Conservation (phyloP, 2,113 vertebrate genomes). For the Furnarius figulus region DNA sequence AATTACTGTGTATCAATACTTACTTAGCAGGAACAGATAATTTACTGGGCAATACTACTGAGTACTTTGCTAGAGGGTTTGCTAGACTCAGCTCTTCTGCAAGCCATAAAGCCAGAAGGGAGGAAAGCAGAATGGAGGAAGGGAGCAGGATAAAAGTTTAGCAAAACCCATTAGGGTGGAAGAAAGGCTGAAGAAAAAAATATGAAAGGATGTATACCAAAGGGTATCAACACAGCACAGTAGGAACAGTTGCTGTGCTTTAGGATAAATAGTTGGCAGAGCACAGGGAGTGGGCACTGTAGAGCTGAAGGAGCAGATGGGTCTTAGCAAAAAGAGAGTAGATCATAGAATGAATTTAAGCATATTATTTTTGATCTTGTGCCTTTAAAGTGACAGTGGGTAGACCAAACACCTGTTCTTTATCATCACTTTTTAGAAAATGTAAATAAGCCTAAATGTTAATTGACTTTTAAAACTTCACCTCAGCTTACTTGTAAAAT, state of each 20-base stretch:
- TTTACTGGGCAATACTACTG: not conserved
- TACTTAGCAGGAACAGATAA: not conserved
- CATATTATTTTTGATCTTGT: conserved; percentile 31
- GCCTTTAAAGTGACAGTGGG: conserved; percentile 37
- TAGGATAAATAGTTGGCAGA: conserved; percentile 33
- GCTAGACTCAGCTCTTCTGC: not conserved
- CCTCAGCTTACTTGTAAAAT: not conserved
- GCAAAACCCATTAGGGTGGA: not conserved
- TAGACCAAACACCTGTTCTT: conserved; percentile 42
- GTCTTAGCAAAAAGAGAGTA: not conserved
- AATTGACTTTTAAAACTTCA: conserved; percentile 6
- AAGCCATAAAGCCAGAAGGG: not conserved
- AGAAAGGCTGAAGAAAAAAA: not conserved
- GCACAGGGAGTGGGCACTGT: conserved; percentile 3
- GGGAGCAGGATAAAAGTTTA: not conserved
- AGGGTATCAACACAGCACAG: not conserved
- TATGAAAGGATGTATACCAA: not conserved
- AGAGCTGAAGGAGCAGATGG: conserved; percentile 54
- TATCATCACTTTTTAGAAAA: conserved; percentile 45
- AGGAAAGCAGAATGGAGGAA: not conserved
- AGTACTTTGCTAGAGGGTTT: not conserved
- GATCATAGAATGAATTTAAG: not conserved
- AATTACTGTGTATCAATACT: not conserved
- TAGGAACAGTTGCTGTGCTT: not conserved
- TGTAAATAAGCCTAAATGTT: conserved; percentile 34